Base-by-base conservation (phyloP, 2,113 vertebrate genomes). In the Myotis lucifugus region DNA sequence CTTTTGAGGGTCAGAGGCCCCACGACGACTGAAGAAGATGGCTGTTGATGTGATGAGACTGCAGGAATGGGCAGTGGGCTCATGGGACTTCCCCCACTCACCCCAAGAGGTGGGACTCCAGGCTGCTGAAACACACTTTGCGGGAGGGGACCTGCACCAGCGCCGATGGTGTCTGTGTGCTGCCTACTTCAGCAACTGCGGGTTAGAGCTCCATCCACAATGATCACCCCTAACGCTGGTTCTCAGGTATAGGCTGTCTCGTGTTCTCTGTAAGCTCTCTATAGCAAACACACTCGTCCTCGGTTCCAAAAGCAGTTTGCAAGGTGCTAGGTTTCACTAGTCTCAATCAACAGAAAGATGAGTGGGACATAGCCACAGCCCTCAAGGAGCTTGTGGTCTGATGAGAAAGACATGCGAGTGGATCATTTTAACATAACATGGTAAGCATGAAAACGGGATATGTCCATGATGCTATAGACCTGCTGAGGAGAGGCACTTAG, bases 141-240 rank as follows among this genome's bases (percentile, higher is more conserved):
- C 9, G 11, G 42, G 34, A 19, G 6, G 0, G 3, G 40, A 59
- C 6, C 13, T 25, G 1, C 17, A 23, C 5, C 2, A 23, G 2
- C 27, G 34, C 15, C n/a, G 37, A 8, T 8, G 3, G 3, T 5
- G 61, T 52, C 34, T 14, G 3, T 5, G 7, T 1, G n/a, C 40
- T 42, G 11, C 74, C 23, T 8, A 32, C 61, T 27, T 56, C 37
- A 59, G 48, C 59, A 37, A 17, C 70, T 12, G 59, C 59, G 59
- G 6, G 70, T 17, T 17, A 21, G 23, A 8, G 48, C 15, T 19
- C 32, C 52, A 17, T 2, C 46, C 2, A 61, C 34, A 74, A 59
- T 13, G n/a, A 40, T 42, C 37, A 25, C 54, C 77, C 34, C 42
- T 7, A 34, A 77, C 34, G 27, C 70, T 23, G 2, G 11, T 15